Conservation (phyloP, 1,140 invertebrate species). For the Ganaspis sp. region DNA sequence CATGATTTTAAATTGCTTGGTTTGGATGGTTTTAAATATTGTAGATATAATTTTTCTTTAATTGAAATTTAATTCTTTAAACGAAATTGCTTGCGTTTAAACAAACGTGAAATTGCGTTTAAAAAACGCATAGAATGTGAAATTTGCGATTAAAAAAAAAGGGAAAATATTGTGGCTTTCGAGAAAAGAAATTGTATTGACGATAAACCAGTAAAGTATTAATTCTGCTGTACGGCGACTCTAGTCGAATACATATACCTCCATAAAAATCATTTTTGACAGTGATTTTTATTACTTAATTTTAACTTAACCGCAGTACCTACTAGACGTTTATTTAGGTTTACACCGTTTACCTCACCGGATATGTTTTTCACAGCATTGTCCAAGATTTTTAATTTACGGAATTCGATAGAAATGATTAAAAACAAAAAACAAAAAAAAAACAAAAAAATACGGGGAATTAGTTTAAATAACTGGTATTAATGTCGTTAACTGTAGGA, state of each 20-base stretch:
- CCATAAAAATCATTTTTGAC: constrained; percentile 55
- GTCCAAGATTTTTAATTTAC: constrained; percentile 18
- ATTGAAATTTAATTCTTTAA: too few relatives aligned
- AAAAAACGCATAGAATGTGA: too few relatives aligned
- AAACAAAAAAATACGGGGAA: constrained; percentile 32
- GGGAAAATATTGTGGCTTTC: too few relatives aligned
- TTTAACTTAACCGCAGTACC: constrained; percentile 73
- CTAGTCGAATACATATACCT: constrained; percentile 74
- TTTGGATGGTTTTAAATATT: too few relatives aligned
- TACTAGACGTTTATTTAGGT: constrained; percentile 66
- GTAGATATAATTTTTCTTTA: too few relatives aligned
- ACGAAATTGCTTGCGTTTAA: too few relatives aligned
- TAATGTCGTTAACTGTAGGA: constrained; percentile 56
- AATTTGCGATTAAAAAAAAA: too few relatives aligned
- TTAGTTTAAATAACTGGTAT: constrained; percentile 55
- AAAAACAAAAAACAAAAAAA: constrained; percentile 41
- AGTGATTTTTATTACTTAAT: constrained; percentile 69
- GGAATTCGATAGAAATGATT: constrained; percentile 31
- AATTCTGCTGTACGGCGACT: constrained; percentile 70
- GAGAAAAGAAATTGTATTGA: constrained; percentile 31
- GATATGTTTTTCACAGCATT: constrained; percentile 43
- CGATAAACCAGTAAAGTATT: constrained; percentile 61
- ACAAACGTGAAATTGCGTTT: too few relatives aligned
- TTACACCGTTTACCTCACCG: constrained; percentile 64
- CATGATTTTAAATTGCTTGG: too few relatives aligned